Evolutionary conservation across 37 sponge, comb jelly and placozoan genomes (phyloP), one percentile per base, ranked within the genome.

Genomic region (Hormiphora californensis): DNA sequence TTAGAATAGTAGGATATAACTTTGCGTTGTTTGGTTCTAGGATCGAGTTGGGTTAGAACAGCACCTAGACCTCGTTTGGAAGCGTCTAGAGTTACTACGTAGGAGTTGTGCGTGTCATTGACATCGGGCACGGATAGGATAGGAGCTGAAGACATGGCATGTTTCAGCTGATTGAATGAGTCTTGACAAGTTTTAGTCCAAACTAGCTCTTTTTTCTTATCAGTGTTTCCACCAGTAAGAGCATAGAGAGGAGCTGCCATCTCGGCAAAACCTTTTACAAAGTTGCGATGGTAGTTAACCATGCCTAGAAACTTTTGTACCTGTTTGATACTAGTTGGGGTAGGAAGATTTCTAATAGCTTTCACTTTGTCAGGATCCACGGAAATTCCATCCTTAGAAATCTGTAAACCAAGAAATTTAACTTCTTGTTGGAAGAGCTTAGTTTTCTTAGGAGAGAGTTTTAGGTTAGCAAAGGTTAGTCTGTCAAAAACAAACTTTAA

Each of bases 41-140:
- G n/a, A 65, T 36, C 81, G 17, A 28, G 19, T 65, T 65, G 67
- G 28, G 67, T 65, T 21, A 65, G 37, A 30, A 17, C 17, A 32
- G 67, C 67, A 32, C 67, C 67, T 33, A 36, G 67, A 2, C 67
- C 67, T 32, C 67, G 34, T 19, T 65, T 65, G 12, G 67, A 65
- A 33, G 38, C 35, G 17, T 65, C 81, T n/a, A 21, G n/a, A 15
- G 23, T 41, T 21, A 65, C 67, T 38, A 36, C 38, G 35, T 65
- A 65, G 17, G 38, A 36, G 38, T 32, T 3, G 5, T 34, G 12
- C 4, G 21, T 2, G 17, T 65, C 67, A 30, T 35, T 36, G 34
- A 65, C 37, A 65, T 65, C 37, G 35, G 67, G 37, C 35, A 65
- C 37, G 5, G 30, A 4, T 32, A 65, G 37, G 15, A 65, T 32